A percentile compares a stretch with the other conserved stretches of the same genome.
Evolutionary conservation across 2,113 vertebrate species (phyloP).

Genomic region (Ceyx cyanopectus): DNA sequence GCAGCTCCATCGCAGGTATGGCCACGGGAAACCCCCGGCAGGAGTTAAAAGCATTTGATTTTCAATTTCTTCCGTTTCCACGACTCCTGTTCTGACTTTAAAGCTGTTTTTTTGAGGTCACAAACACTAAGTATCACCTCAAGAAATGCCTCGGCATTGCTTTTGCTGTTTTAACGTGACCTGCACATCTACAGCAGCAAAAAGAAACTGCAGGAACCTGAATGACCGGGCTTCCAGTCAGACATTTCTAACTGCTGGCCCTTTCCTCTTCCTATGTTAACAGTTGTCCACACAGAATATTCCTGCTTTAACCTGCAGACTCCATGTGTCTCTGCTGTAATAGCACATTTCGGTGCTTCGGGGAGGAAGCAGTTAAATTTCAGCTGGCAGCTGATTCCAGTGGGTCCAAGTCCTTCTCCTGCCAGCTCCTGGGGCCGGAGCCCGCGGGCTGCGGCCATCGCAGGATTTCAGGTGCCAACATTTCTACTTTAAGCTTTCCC

Average conservation of each 20-base stretch:
- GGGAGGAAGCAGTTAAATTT: background rate
- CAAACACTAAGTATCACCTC: background rate
- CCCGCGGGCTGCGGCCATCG: background rate
- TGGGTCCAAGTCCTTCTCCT: background rate
- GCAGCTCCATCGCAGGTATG: background rate
- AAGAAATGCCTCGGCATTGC: background rate
- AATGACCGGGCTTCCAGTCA: background rate
- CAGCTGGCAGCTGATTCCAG: background rate
- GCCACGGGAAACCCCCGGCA: background rate
- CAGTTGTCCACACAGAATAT: background rate
- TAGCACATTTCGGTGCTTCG: background rate
- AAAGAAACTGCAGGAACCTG: background rate
- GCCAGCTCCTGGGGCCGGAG: background rate
- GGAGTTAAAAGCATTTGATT: background rate
- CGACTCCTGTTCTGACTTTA: background rate
- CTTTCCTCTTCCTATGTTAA: background rate
- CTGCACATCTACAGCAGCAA: background rate
- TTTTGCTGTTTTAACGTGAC: background rate
- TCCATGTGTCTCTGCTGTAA: background rate
- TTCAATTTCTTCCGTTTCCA: background rate
- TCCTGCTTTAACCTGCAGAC: background rate
- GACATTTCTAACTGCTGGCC: background rate
- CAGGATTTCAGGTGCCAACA: conserved; percentile 14
- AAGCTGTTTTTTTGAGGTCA: background rate
- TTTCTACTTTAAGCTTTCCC: conserved; percentile 50